Evolutionary conservation across 2,113 vertebrate genomes (phyloP), one percentile per base, ranked within the genome.

Genomic region (Elaphurus davidianus): DNA sequence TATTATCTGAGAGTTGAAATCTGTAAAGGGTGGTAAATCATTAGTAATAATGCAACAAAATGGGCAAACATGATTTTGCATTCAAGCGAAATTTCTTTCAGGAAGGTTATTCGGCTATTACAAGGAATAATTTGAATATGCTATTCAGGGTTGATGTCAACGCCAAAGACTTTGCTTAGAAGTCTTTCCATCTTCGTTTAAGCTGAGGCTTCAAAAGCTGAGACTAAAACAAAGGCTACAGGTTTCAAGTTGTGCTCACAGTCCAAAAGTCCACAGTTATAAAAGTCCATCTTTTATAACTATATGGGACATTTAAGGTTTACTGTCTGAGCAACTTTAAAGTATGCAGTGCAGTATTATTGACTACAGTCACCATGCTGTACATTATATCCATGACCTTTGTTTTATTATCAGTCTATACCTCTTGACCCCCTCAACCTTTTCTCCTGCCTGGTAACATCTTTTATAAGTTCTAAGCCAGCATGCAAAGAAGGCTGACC

Each of bases 121-220:
- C 33, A 86, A 91, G 47, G 28, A 87, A 89, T 76, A 86, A 81
- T 94, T 92, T 97, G 81, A 90, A 95, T 47, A 64, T 40, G 30
- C 57, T 79, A 52, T 36, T 4, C 54, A 74, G 71, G 7, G 16
- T 55, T 78, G 50, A 62, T 59, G 33, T 45, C 62, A 79, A 91
- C 59, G 33, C 15, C 71, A 57, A 96, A 95, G 28, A 92, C 25
- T 78, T 55, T 81, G 12, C 81, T 86, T 71, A 64, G 23, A 87
- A 96, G 33, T 87, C 60, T 50, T 92, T 95, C 50, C 33, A 8
- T 90, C 47, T 96, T 90, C 5, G 7, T 64, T 94, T 93, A 87
- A 92, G 27, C 33, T 71, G 57, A 79, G 27, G 67, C 25, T 85
- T 97, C 82, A 91, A 85, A 94, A 76, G 47, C 52, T 76, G 78